These are phyloP conservation scores for Gymnoscopelus microlampas DNA, from an alignment of 2,797 vertebrate species.

Conservation along the genomic window DNA sequence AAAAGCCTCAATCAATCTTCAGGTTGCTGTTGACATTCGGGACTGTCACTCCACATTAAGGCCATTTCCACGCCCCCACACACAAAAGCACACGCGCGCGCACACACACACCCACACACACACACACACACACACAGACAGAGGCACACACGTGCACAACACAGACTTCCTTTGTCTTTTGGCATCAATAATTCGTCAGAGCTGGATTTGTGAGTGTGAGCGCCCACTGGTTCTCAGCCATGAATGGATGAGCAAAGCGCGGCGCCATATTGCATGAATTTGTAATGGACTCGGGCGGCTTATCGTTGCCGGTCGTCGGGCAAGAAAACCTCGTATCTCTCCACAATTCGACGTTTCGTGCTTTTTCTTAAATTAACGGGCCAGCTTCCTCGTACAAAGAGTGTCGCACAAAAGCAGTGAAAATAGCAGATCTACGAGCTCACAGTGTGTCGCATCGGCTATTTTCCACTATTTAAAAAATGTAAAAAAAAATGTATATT, in stretches of 20 bases:
- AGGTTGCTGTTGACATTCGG: slow-evolving; percentile 61
- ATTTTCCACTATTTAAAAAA: no score
- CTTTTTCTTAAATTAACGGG: no score
- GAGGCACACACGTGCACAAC: slow-evolving; percentile 1
- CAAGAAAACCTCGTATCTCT: no score
- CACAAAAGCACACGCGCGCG: neutral
- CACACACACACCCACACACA: neutral
- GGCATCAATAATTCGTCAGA: slow-evolving; percentile 27
- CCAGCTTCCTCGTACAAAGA: no score
- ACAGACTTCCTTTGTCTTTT: neutral
- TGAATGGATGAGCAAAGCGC: slow-evolving; percentile 34
- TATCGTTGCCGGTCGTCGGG: no score
- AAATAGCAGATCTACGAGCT: no score
- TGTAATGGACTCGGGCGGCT: slow-evolving; percentile 20
- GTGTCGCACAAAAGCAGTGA: no score
- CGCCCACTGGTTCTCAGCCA: slow-evolving; percentile 32
- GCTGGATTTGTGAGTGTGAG: slow-evolving; percentile 23
- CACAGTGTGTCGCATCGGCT: no score
- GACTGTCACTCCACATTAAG: slow-evolving; percentile 48
- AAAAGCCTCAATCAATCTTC: slow-evolving; percentile 74
- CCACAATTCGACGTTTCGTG: no score
- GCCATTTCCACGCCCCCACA: neutral
- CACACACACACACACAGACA: neutral
- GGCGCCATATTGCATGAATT: slow-evolving; percentile 27
- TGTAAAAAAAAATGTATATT: no score